Evolutionary conservation across 2,888 invertebrate species (phyloP), one percentile per base, ranked within the genome.

Genomic region (Julus scanicus): DNA sequence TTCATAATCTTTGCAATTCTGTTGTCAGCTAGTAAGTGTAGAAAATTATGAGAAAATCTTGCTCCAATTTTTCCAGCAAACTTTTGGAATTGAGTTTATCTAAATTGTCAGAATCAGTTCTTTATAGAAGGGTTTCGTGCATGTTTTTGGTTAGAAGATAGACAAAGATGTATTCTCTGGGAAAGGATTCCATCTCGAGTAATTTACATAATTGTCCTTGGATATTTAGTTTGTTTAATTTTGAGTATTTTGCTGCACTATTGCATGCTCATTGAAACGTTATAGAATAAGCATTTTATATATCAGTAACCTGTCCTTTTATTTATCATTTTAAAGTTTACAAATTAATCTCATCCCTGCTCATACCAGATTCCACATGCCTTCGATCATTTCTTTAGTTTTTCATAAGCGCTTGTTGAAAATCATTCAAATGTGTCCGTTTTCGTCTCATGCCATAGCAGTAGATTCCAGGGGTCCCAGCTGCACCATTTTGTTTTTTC

Each of bases 201-300:
- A 80, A 80, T 80, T 29, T 80, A 80, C 80, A 80, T 80, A 80
- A 80, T 80, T 80, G 80, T 80, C 80, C 80, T 80, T 80, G 80
- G 80, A 80, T 80, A 80, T 80, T 80, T 80, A 80, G 80, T 80
- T 80, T 80, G 20, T 71, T 80, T 37, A 37, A 15, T 80, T 29
- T 29, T 29, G 13, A 39, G 80, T 39, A 37, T 80, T 80, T 80
- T 80, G 37, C 80, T 80, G 80, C 80, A 80, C 80, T 80, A 80
- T 80, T 39, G 80, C 80, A 80, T 80, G 71, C 29, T 29, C 29
- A 71, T 29, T 29, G 20, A 80, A 80, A 37, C 80, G 29, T 71
- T 71, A 71, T 13, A 80, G 37, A 80, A 80, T 29, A 71, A 71
- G 71, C 71, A 71, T 63, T 63, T 63, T 63, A 63, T 17, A 63